Base-by-base conservation (phyloP, 2,888 invertebrate species). In the Drosophila lutescens region DNA sequence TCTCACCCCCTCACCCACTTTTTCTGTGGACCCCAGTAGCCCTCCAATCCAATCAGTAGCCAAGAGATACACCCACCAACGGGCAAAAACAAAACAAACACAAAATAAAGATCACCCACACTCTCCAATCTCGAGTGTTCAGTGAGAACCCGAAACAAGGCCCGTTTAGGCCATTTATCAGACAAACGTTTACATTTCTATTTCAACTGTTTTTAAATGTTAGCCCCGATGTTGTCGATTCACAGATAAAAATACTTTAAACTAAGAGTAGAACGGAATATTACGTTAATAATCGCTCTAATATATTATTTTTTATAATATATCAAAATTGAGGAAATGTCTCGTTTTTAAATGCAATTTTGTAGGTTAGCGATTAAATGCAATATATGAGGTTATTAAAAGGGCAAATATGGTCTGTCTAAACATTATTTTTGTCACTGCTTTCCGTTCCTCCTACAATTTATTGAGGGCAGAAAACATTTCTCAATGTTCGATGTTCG, bases 121-220 rank as follows among this genome's bases (percentile, higher is more conserved):
- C 55, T 65, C 61, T 44, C 30, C 26, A 36, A 26, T 26, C 13
- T 61, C 30, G 15, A 60, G 61, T 61, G 61, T 40, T 40, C 65
- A 54, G 67, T 54, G 65, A 66, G 66, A 66, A 67, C 68, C 34
- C 66, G 34, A 49, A 67, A 67, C 67, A 55, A 54, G 68, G 55
- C 55, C 67, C 65, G 68, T 67, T 66, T 66, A 47, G 55, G 65
- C 65, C 68, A 66, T 66, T 66, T 66, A 66, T 67, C 65, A 67
- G 65, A 46, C 40, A 67, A 67, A 67, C 66, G 68, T 67, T 66
- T 66, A 86, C 80, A 83, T 86, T 80, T 86, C 76, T 82, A 83
- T 83, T 82, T 78, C 41, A 65, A 80, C 51, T 70, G 86, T 59
- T 78, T 83, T 86, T 86, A 83, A 81, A 81, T 83, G 81, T 83